Conservation (phyloP, 2,113 vertebrate genomes). For the Syngnathus scovelli region DNA sequence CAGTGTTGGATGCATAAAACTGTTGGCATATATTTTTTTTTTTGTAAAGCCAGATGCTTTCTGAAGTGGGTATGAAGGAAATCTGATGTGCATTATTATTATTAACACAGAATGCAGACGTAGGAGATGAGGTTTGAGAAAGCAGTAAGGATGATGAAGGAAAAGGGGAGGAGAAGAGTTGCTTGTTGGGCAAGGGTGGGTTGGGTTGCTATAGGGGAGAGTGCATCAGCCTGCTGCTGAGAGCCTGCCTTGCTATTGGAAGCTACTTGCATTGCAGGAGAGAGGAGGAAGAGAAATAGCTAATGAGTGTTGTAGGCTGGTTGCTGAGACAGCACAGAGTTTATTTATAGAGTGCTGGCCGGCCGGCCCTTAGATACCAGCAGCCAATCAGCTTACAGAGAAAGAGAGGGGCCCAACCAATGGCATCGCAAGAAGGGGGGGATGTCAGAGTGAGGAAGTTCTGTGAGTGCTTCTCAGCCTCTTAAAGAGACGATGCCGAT, state of each 20-base stretch:
- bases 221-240: conserved; percentile 47
- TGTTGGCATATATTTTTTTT: background rate
- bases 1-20: conserved; percentile 6
- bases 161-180: conserved; percentile 30
- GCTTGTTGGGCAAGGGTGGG: conserved; percentile 29
- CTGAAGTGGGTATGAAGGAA: conserved; percentile 7
- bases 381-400: conserved; percentile 70
- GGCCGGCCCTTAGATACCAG: conserved; percentile 81
- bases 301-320: conserved; percentile 65
- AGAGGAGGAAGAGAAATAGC: conserved; percentile 54
- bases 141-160: conserved; percentile 32
- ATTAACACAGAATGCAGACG: conserved; percentile 9
- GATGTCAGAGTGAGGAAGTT: conserved; percentile 73
- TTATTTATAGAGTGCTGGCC: conserved; percentile 81
- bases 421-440: conserved; percentile 54
- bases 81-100: no score
- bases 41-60: background rate
- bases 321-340: conserved; percentile 82
- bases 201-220: conserved; percentile 62
- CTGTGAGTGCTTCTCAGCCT: conserved; percentile 62
- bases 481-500: conserved; percentile 70
- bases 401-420: conserved; percentile 65
- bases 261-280: conserved; percentile 52
- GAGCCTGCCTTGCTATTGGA: conserved; percentile 56
- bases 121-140: conserved; percentile 21